A percentile compares a stretch with the other conserved stretches of the same genome.
These are phyloP conservation scores for Neoascia interrupta DNA, from an alignment of 2,888 invertebrate genomes.

Conservation along the genomic window DNA sequence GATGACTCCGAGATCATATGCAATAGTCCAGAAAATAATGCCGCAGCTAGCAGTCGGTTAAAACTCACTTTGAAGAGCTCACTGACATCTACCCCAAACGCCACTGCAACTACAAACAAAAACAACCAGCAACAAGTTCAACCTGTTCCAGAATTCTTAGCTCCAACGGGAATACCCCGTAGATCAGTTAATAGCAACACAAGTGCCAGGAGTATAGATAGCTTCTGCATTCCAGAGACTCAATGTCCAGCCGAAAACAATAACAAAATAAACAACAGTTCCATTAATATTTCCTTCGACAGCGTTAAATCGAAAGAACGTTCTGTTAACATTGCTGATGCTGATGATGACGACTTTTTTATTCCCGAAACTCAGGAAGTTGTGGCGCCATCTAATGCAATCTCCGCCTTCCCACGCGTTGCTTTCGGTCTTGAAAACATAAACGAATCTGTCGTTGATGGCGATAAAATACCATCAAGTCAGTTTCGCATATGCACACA, in stretches of 20 bases:
- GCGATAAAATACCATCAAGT: slow-evolving; percentile 48
- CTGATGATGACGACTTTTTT: slow-evolving; percentile 71
- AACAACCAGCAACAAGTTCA: not conserved
- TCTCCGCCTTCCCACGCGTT: slow-evolving; percentile 40
- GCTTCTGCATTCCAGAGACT: slow-evolving; percentile 72
- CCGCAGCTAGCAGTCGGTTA: slow-evolving; percentile 3
- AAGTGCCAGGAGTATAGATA: slow-evolving; percentile 55
- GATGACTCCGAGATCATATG: slow-evolving; percentile 19
- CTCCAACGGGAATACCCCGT: slow-evolving; percentile 9
- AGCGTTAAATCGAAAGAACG: slow-evolving; percentile 13
- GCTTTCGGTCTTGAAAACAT: slow-evolving; percentile 24
- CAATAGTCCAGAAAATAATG: slow-evolving; percentile 28
- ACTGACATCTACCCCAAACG: slow-evolving; percentile 34
- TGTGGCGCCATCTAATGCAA: not conserved
- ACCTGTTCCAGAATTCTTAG: not conserved
- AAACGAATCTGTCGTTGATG: slow-evolving; percentile 7
- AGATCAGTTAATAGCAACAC: slow-evolving; percentile 24
- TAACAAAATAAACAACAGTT: not conserved
- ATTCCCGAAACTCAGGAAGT: slow-evolving; percentile 75
- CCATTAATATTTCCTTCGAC: slow-evolving; percentile 16
- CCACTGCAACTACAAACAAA: not conserved
- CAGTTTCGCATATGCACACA: slow-evolving; percentile 73
- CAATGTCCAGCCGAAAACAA: slow-evolving; percentile 50
- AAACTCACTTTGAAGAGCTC: slow-evolving; percentile 17
- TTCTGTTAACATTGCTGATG: slow-evolving; percentile 8